Percentiles rank a stretch among this genome's conserved stretches.
Conservation (phyloP, 2,113 vertebrate genomes). For the Phrynosoma blainvillii region DNA sequence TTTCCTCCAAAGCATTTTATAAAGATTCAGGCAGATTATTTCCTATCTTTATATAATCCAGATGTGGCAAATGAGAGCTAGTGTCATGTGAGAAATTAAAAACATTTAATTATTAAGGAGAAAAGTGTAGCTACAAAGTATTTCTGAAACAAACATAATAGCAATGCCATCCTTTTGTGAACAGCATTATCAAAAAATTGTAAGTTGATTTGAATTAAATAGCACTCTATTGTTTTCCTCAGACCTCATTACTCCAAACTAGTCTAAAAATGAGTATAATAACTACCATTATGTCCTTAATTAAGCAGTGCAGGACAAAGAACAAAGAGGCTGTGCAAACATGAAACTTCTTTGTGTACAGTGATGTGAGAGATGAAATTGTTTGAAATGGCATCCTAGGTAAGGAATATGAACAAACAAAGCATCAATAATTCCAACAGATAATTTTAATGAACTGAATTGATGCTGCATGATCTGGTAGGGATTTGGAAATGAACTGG, state of each 20-base stretch:
- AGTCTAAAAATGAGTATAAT: conserved; percentile 63
- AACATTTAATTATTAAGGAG: background rate
- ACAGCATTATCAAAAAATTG: conserved; percentile 29
- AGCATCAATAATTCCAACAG: conserved; percentile 30
- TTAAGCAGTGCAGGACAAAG: conserved; percentile 63
- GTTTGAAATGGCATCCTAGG: conserved; percentile 41
- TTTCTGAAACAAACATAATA: conserved; percentile 36
- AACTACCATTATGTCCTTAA: conserved; percentile 68
- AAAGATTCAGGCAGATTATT: background rate
- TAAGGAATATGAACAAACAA: conserved; percentile 17
- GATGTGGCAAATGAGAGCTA: conserved; percentile 13
- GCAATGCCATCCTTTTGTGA: conserved; percentile 21
- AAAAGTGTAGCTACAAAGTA: background rate
- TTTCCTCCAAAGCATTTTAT: background rate
- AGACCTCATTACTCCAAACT: conserved; percentile 61
- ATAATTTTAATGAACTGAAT: conserved; percentile 35
- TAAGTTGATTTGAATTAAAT: conserved; percentile 49
- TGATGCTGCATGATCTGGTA: conserved; percentile 41
- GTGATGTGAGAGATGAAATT: conserved; percentile 46
- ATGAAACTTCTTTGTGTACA: background rate
- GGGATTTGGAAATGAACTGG: conserved; percentile 39
- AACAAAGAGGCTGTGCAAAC: conserved; percentile 60
- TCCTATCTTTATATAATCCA: conserved; percentile 5
- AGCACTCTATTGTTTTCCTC: conserved; percentile 46
- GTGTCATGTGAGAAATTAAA: conserved; percentile 24